Evolutionary conservation across 2,113 vertebrate genomes (phyloP), one percentile per base, ranked within the genome.

Genomic region (Hemicordylus capensis): DNA sequence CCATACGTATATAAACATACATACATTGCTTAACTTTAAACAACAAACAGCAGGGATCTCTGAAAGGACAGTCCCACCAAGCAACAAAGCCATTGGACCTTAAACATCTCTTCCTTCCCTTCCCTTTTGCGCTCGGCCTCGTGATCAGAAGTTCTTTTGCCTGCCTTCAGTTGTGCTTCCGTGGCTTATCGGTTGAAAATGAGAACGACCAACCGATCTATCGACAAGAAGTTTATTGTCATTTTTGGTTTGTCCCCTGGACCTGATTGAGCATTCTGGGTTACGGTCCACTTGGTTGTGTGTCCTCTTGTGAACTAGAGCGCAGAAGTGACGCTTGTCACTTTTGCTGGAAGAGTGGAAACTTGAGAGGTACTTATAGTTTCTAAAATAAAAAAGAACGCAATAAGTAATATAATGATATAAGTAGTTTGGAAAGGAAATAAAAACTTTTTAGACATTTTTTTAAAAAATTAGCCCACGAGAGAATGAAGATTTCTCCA

Each of bases 11-110:
- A 12, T 54, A 54, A 12, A 54, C 2, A n/a, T 6, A 48, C 24
- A 79, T 74, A 88, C 77, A 51, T 72, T 9, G 84, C 63, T 89
- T 92, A 93, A 34, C 64, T 15, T 14, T 17, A 54, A 80, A 66
- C 11, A 2, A 22, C 14, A 5, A 44, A 95, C 91, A 92, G 92
- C 89, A 93, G 93, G 96, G 95, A 96, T 95, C 90, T 93, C 94
- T 75, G 66, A 85, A 84, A 75, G 84, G 64, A 88, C 83, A 42
- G 83, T n/a, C 75, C 54, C 76, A 69, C 86, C 63, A 3, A 77
- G 42, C 80, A 37, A 73, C 76, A 26, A 86, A 92, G 44, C 88
- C 89, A 81, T 81, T 44, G 76, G 70, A n/a, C 59, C 39, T 31
- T 28, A 17, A 24, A 24, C 37, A 19, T 17, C 73, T 24, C 70